A percentile compares a stretch with the other conserved stretches of the same genome.
Evolutionary conservation across 2,797 vertebrate genomes (phyloP).

Genomic region (Synaphobranchus kaupii): DNA sequence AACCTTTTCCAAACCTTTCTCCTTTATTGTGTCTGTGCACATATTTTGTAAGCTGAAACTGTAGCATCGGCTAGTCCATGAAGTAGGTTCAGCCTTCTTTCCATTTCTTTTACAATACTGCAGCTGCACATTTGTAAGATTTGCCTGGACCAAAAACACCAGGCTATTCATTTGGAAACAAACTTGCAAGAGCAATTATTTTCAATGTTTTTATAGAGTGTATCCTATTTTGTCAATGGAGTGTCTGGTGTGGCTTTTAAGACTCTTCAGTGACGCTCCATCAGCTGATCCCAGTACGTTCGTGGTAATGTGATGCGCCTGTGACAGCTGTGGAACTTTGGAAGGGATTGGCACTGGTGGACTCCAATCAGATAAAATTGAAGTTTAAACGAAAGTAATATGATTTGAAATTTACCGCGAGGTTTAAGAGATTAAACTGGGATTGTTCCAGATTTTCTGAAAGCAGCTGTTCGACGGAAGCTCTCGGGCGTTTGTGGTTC

Average conservation of each 20-base stretch:
- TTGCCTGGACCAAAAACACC: too few species aligned
- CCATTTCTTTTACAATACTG: too few species aligned
- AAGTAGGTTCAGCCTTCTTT: neutral
- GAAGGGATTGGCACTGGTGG: neutral
- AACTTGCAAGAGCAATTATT: too few species aligned
- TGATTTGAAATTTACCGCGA: conserved; percentile 13
- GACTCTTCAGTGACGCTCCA: neutral
- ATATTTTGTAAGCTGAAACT: neutral
- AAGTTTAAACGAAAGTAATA: conserved; percentile 16
- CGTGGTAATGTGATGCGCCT: neutral
- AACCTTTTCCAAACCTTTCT: neutral
- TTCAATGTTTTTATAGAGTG: neutral
- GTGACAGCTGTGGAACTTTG: neutral
- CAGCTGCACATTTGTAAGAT: too few species aligned
- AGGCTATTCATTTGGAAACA: too few species aligned
- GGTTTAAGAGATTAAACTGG: conserved; percentile 10
- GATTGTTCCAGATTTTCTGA: conserved; percentile 14
- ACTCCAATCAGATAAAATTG: neutral
- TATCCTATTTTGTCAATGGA: neutral
- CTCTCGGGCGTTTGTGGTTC: neutral
- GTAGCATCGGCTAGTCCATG: neutral
- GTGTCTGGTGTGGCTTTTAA: neutral
- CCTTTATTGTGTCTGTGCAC: neutral
- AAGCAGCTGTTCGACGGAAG: conserved; percentile 5
- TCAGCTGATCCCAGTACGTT: neutral